These are phyloP conservation scores for Dermatemys mawii DNA, from an alignment of 2,113 vertebrate genomes.

Conservation along the genomic window DNA sequence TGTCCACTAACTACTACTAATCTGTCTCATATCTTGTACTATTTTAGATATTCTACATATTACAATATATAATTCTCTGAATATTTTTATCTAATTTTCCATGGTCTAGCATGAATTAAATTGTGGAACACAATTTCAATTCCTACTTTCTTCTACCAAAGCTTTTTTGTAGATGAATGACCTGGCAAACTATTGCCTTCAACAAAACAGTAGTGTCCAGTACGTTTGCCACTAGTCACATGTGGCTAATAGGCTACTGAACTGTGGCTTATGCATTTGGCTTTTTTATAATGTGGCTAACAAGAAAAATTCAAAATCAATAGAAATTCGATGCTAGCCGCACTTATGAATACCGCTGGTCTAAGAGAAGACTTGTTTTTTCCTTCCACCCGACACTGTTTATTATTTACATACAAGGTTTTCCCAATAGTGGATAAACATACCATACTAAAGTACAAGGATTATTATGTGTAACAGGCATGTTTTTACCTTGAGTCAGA, in stretches of 20 bases:
- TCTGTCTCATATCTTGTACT: background rate
- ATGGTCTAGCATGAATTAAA: background rate
- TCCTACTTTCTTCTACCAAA: background rate
- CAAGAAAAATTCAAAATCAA: no score
- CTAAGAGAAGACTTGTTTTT: background rate
- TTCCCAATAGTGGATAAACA: background rate
- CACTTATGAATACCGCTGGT: no score
- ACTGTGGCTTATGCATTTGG: no score
- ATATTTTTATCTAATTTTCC: background rate
- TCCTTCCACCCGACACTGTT: background rate
- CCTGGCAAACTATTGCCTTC: background rate
- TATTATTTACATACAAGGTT: background rate
- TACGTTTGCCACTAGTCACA: no score
- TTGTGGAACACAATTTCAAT: background rate
- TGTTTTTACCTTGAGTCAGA: conserved; percentile 79
- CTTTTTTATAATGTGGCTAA: no score
- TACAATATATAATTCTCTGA: background rate
- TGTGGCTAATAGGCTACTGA: no score
- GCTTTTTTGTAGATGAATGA: background rate
- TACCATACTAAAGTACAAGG: background rate
- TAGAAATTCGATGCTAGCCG: no score
- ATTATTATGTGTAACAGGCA: background rate
- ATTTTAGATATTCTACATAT: background rate
- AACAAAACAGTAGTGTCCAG: no score
- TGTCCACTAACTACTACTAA: background rate